Conservation (phyloP, 1,140 invertebrate genomes). For the Drosophila ohnishii region DNA sequence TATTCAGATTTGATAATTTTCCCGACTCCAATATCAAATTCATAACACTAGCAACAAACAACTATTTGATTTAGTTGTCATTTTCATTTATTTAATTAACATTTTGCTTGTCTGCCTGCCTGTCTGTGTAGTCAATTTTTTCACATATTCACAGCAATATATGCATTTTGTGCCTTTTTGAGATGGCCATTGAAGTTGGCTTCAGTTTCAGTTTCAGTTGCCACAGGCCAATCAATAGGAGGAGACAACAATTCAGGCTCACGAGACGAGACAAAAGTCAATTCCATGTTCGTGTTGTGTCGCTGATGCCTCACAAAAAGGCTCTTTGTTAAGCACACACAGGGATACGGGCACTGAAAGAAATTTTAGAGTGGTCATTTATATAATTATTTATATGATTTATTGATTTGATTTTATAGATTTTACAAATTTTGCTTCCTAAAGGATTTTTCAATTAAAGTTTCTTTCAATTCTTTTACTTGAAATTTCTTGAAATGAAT, state of each 20-base stretch:
- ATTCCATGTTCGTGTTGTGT: conserved; percentile 59
- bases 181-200: conserved; percentile 14
- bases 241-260: conserved; percentile 39
- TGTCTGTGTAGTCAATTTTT: not conserved
- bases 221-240: conserved; percentile 48
- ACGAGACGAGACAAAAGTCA: conserved; percentile 64
- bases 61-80: not conserved
- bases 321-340: conserved; percentile 65
- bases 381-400: too few species aligned
- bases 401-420: not conserved
- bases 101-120: not conserved
- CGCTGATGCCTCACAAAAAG: conserved; percentile 46
- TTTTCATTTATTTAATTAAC: conserved; percentile 11
- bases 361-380: conserved; percentile 1
- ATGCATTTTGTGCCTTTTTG: conserved; percentile 4
- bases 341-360: conserved; percentile 13
- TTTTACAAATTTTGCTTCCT: too few species aligned
- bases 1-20: too few species aligned
- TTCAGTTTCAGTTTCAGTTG: conserved; percentile 18
- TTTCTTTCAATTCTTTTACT: too few species aligned
- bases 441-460: too few species aligned
- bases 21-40: not conserved
- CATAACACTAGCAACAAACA: too few species aligned
- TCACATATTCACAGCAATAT: not conserved
- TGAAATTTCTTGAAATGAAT: too few species aligned